Conservation (phyloP, 2,797 vertebrate species). For the Hippopotamyrus pictus region DNA sequence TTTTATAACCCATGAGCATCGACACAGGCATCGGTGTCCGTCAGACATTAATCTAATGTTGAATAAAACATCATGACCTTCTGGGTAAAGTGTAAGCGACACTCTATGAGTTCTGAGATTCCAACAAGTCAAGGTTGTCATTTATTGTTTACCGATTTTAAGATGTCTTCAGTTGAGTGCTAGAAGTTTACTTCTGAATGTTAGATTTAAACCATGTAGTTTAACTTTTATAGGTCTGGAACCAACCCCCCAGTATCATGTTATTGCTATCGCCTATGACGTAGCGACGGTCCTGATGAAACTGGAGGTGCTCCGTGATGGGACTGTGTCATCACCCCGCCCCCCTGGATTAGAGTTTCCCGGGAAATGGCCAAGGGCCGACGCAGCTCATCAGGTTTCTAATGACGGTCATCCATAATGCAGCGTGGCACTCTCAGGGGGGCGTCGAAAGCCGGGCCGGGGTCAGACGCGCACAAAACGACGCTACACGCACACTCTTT, state of each 20-base stretch:
- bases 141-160: neutral
- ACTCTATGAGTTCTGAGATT: slow-evolving; percentile 13
- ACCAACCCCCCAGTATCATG: neutral
- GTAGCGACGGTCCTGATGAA: slow-evolving; percentile 38
- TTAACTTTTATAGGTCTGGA: neutral
- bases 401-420: slow-evolving; percentile 65
- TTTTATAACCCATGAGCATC: slow-evolving; percentile 10
- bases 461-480: slow-evolving; percentile 57
- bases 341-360: slow-evolving; percentile 40
- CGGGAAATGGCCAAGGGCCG: slow-evolving; percentile 43
- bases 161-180: neutral
- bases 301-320: slow-evolving; percentile 32
- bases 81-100: slow-evolving; percentile 25
- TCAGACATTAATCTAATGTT: slow-evolving; percentile 27
- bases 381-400: slow-evolving; percentile 65
- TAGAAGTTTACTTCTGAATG: neutral
- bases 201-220: neutral
- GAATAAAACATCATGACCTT: slow-evolving; percentile 35
- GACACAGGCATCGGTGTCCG: neutral
- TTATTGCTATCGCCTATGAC: slow-evolving; percentile 30
- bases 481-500: slow-evolving; percentile 47
- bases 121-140: neutral
- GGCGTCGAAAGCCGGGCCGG: slow-evolving; percentile 45
- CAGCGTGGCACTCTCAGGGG: slow-evolving; percentile 48
- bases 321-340: slow-evolving; percentile 7